Conservation (phyloP, 2,113 vertebrate genomes). For the Cercopithecus mona region DNA sequence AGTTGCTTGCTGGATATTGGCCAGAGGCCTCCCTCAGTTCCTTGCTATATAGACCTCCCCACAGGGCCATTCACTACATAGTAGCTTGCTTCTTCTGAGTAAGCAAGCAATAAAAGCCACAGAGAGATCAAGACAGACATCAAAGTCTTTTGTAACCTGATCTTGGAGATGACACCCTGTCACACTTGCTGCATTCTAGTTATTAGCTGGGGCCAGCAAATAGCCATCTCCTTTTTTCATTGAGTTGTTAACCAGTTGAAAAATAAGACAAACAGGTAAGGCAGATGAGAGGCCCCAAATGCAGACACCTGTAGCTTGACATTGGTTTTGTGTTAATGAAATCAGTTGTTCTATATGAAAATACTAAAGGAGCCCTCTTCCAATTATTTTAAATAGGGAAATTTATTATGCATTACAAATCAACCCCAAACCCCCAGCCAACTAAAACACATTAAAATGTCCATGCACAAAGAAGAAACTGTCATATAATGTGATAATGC, state of each 20-base stretch:
- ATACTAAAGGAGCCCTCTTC: not conserved
- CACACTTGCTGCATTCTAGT: not conserved
- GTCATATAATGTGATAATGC: not conserved
- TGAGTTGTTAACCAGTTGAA: constrained; percentile 11
- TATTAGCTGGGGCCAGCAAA: not conserved
- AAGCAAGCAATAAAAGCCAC: not conserved
- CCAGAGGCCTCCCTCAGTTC: not conserved
- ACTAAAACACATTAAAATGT: not conserved
- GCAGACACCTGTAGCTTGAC: not conserved
- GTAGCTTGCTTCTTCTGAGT: not conserved
- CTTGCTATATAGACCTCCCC: not conserved
- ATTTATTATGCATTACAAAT: not conserved
- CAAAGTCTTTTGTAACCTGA: not conserved
- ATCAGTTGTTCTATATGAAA: constrained; percentile 7
- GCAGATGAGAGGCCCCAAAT: not conserved
- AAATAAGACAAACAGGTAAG: constrained; percentile 14
- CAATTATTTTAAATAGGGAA: constrained; percentile 45
- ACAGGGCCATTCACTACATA: not conserved
- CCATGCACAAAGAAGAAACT: not conserved
- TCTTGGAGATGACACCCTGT: not conserved
- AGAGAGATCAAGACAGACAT: not conserved
- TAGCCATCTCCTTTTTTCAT: not conserved
- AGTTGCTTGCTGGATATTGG: not conserved
- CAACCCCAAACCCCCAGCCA: not conserved
- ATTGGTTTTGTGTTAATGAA: constrained; percentile 31